Evolutionary conservation across 2,113 vertebrate species (phyloP).

Genomic region (Callionymus lyra): DNA sequence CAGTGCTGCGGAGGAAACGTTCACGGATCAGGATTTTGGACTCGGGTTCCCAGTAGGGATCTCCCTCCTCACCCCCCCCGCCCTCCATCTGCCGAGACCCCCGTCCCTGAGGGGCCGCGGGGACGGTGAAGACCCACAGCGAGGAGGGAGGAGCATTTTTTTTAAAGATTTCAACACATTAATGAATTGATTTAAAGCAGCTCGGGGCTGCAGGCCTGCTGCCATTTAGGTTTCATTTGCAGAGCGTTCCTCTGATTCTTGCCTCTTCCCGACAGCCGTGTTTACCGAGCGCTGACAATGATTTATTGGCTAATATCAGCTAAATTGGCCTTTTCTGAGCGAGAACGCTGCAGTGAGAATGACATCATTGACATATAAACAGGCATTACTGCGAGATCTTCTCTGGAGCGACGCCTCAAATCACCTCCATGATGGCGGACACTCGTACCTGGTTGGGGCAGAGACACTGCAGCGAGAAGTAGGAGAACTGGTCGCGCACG

Average conservation of each 20-base stretch:
- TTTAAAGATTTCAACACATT: constrained; percentile 64
- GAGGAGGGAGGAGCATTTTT: constrained; percentile 8
- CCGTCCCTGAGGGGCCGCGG: no score
- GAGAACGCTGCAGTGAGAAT: constrained; percentile 70
- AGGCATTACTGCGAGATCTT: constrained; percentile 69
- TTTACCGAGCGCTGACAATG: constrained; percentile 69
- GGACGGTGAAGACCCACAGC: constrained; percentile 55
- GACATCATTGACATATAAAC: constrained; percentile 73
- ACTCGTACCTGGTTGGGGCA: constrained; percentile 92
- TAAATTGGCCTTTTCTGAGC: constrained; percentile 72
- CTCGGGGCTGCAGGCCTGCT: constrained; percentile 58
- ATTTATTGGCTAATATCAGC: constrained; percentile 72
- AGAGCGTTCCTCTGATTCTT: constrained; percentile 65
- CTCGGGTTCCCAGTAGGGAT: neutral
- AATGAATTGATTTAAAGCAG: constrained; percentile 73
- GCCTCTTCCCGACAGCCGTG: constrained; percentile 68
- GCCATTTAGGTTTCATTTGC: constrained; percentile 67
- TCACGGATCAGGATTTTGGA: neutral
- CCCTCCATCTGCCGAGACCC: constrained; percentile 58
- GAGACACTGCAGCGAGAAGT: constrained; percentile 96
- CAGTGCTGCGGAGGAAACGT: constrained; percentile 74
- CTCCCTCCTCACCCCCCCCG: constrained; percentile 25
- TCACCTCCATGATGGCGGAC: constrained; percentile 53
- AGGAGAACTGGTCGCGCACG: constrained; percentile 95
- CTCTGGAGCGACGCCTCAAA: no score